Percentiles rank a stretch among this genome's conserved stretches.
These are phyloP conservation scores for Macropodus opercularis DNA, from an alignment of 2,797 vertebrate species.

Conservation along the genomic window DNA sequence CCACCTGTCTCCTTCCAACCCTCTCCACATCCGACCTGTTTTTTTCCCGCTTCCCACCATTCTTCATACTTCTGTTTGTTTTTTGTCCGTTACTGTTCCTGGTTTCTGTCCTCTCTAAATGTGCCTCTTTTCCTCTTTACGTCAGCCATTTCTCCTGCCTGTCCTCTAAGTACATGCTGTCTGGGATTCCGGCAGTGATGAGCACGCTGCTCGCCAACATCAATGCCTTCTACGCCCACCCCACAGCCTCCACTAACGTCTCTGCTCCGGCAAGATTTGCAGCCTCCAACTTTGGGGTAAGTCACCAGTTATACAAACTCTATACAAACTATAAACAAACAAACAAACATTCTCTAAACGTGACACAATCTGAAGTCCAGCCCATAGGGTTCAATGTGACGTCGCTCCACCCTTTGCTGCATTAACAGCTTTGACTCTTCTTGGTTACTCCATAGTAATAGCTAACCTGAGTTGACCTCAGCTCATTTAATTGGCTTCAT, in stretches of 20 bases:
- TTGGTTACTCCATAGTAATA: too few relatives aligned
- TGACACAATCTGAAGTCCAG: too few relatives aligned
- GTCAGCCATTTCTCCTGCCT: slow-evolving; percentile 95
- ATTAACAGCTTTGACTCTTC: too few relatives aligned
- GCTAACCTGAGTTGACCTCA: too few relatives aligned
- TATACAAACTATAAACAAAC: slow-evolving; percentile 4
- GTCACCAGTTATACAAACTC: slow-evolving; percentile 43
- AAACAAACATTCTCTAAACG: too few relatives aligned
- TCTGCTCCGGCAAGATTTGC: slow-evolving; percentile 93
- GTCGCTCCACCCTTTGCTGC: too few relatives aligned
- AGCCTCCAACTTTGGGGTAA: slow-evolving; percentile 97
- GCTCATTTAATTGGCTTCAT: too few relatives aligned
- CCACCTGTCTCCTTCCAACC: not conserved
- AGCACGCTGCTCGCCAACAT: slow-evolving; percentile 98
- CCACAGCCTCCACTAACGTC: slow-evolving; percentile 92
- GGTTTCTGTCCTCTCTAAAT: not conserved
- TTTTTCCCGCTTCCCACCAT: not conserved
- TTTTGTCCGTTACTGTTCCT: not conserved
- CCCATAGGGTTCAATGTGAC: too few relatives aligned
- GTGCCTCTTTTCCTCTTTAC: slow-evolving; percentile 8
- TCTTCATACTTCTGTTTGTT: not conserved
- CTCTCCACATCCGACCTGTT: too few relatives aligned
- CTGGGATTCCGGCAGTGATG: slow-evolving; percentile 94
- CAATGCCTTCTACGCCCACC: slow-evolving; percentile 98
- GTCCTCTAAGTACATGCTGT: slow-evolving; percentile 97